Conservation (phyloP, 2,888 invertebrate genomes). For the Dasysyrphus tricinctus region DNA sequence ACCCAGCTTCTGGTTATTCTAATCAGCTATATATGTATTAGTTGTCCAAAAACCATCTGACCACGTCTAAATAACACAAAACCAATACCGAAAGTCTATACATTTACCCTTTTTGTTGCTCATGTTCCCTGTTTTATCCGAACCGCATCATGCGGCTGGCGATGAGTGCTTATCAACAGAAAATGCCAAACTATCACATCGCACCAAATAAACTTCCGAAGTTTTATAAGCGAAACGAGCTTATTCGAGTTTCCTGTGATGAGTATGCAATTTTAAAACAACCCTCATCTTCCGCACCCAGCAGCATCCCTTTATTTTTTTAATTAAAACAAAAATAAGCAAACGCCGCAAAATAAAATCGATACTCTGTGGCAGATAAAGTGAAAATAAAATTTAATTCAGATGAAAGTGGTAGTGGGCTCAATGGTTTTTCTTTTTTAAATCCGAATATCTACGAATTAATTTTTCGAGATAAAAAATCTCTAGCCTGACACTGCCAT, state of each 20-base stretch:
- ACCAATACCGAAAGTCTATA: slow-evolving; percentile 5
- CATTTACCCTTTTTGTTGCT: background rate
- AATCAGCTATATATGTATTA: slow-evolving; percentile 20
- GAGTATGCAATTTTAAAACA: slow-evolving; percentile 50
- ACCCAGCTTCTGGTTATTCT: slow-evolving; percentile 30
- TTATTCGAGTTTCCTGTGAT: slow-evolving; percentile 29
- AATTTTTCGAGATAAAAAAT: slow-evolving; percentile 17
- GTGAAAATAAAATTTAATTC: slow-evolving; percentile 53
- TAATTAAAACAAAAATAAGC: slow-evolving; percentile 42
- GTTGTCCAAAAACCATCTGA: slow-evolving; percentile 41
- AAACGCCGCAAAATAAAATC: slow-evolving; percentile 53
- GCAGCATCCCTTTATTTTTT: slow-evolving; percentile 50
- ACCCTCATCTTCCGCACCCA: background rate
- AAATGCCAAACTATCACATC: slow-evolving; percentile 43
- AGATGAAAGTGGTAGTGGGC: slow-evolving; percentile 17
- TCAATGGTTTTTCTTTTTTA: background rate
- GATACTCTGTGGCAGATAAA: slow-evolving; percentile 44
- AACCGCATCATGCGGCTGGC: slow-evolving; percentile 32
- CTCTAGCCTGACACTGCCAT: background rate
- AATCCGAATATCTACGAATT: background rate
- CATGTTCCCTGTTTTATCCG: background rate
- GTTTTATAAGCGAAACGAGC: background rate
- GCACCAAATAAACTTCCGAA: slow-evolving; percentile 28
- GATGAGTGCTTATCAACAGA: slow-evolving; percentile 35
- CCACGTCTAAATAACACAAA: slow-evolving; percentile 45